Evolutionary conservation across 2,797 vertebrate genomes (phyloP), one percentile per base, ranked within the genome.

Genomic region (Sternotherus odoratus): DNA sequence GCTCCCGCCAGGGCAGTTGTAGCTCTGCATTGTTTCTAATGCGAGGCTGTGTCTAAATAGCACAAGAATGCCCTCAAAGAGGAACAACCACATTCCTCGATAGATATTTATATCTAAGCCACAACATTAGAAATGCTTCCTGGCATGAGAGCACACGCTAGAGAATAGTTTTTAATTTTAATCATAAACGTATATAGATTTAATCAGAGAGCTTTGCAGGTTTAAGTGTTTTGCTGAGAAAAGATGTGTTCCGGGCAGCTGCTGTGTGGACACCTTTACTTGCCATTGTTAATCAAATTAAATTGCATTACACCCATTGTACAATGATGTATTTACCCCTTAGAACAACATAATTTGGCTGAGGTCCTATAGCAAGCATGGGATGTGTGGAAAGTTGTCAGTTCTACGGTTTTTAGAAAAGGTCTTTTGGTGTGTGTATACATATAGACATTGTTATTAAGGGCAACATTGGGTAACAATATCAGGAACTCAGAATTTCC

Each of bases 131-230:
- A 50, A 84, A 78, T n/a, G 2, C 24, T 75, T 83, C 36, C 57
- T 89, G 26, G 15, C 30, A 72, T 86, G 83, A 82, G 3, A 51
- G 49, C 10, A 48, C 51, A 86, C 24, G 78, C 3, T 28, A 19
- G 39, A 66, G 17, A n/a, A 69, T 15, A 1, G 26, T 80, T 80
- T 72, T 56, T 49, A 69, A 79, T 53, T 86, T 16, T 56, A 86
- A 72, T 33, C 5, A 2, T 46, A 50, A 46, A 63, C 83, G 16
- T 60, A 54, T 39, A 23, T 24, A 57, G 6, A 36, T 30, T 78
- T 85, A 2, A 92, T 93, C 83, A 39, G 26, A 87, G 15, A 80
- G 8, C 8, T 90, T 94, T 79, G 39, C 39, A 26, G 24, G 36
- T 39, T 39, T 74, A 28, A 46, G 24, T 13, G 23, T 39, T 74